Evolutionary conservation across 2,888 invertebrate species (phyloP), one percentile per base, ranked within the genome.

Genomic region (Drosophila paracracens): DNA sequence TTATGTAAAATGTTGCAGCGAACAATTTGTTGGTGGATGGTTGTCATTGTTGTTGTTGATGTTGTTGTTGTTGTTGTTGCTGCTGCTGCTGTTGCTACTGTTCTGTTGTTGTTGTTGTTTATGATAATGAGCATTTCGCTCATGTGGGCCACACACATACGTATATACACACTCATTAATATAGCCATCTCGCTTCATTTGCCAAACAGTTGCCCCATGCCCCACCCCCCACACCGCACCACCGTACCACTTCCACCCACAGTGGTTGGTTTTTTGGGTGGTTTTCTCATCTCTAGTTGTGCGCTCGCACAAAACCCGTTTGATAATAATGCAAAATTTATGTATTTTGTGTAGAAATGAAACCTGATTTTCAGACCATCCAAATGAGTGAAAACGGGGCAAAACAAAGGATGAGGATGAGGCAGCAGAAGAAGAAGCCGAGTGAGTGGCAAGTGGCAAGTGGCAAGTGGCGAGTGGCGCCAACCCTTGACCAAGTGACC

Each of bases 311-410:
- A 57, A 31, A 75, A 85, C 83, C 76, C 82, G 84, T 79, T 82
- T 72, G 81, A 88, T 91, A 92, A 91, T 91, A 84, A 91, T 91
- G 83, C 83, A 80, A 89, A 91, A 91, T 91, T 91, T 91, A 92
- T 91, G 91, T 91, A 89, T 91, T 91, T 91, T 91, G 85, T 91
- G 82, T 90, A 89, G 92, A 92, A 91, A 89, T 91, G 83, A 91
- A 92, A 90, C 88, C 90, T 82, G 91, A 91, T 90, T 91, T 89
- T 82, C 81, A 64, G 52, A 63, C 76, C 60, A 53, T 51, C 81
- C 79, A 70, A 79, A 83, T 75, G 89, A 83, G 90, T 86, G 88
- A 84, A 76, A 82, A 67, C 33, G 53, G 57, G 18, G 16, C n/a
- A 46, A 31, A 21, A 8, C 31, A 33, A 16, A 4, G 21, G 21